Evolutionary conservation across 2,888 invertebrate species (phyloP), one percentile per base, ranked within the genome.

Genomic region (Drosophila neonasuta): DNA sequence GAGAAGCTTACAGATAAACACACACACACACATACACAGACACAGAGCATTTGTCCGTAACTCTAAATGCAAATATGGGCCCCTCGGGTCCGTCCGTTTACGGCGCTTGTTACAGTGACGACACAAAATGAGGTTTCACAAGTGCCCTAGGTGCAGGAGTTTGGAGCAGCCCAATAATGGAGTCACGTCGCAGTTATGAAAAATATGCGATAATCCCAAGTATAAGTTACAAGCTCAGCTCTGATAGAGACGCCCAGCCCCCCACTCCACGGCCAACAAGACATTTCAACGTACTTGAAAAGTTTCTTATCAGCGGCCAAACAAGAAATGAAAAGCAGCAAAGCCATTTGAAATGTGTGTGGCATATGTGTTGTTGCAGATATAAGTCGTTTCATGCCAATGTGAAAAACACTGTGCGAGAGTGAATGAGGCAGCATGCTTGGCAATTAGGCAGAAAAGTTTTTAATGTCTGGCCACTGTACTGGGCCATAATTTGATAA

Each of bases 141-240:
- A 77, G 55, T 59, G 65, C 55, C 39, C 44, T 58, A 44, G 59
- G 48, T 30, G 48, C 46, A 57, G 20, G 15, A 42, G 30, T 8
- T 44, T 52, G 49, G 46, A 55, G 68, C 75, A 69, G 59, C 59
- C 71, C 74, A 71, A 76, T 88, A 88, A 88, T 89, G 74, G 87
- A 88, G 88, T 88, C 88, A 88, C 88, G 88, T 88, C 78, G 77
- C 79, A 77, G 79, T 88, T 89, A 82, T 89, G 80, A 84, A 82
- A 88, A 89, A 88, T 82, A 87, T 84, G 80, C 76, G 88, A 87
- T 82, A 86, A 88, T 77, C 85, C 86, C 68, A 62, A 77, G 79
- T 76, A 82, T 80, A 79, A 82, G 74, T 77, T 69, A 64, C 61
- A 63, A 69, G 57, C 54, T 57, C 66, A 56, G 42, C 44, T 11